Evolutionary conservation across 2,113 vertebrate species (phyloP).

Genomic region (Entelurus aequoreus): DNA sequence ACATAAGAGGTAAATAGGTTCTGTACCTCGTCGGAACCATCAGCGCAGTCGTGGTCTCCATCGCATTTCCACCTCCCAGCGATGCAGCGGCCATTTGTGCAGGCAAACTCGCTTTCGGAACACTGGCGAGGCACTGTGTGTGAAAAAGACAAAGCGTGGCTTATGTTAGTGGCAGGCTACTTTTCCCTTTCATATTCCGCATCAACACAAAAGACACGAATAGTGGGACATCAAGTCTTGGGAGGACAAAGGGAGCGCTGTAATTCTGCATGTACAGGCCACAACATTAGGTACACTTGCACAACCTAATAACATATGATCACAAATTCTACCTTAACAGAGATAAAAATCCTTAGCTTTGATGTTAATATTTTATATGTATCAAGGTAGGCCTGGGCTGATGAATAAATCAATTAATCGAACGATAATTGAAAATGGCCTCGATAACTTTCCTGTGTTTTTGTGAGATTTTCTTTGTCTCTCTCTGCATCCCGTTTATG

Average conservation of each 20-base stretch:
- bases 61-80: slow-evolving; percentile 96
- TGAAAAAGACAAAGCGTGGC: slow-evolving; percentile 1
- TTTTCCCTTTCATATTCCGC: background rate
- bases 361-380: background rate
- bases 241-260: slow-evolving; percentile 32
- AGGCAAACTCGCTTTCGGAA: slow-evolving; percentile 94
- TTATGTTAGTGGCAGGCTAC: background rate
- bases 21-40: slow-evolving; percentile 89
- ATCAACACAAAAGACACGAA: background rate
- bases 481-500: too few species aligned
- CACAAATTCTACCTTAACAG: too few species aligned
- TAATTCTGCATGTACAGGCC: background rate
- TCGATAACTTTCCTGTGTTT: too few species aligned
- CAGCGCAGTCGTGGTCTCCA: slow-evolving; percentile 91
- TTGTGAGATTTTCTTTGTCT: too few species aligned
- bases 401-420: too few species aligned
- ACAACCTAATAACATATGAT: too few species aligned
- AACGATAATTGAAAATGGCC: too few species aligned
- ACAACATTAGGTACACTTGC: too few species aligned
- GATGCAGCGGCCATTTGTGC: slow-evolving; percentile 93
- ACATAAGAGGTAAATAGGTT: background rate
- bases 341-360: background rate
- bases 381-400: background rate
- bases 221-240: background rate
- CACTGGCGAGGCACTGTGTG: slow-evolving; percentile 85